A percentile compares a stretch with the other conserved stretches of the same genome.
Conservation (phyloP, 2,797 vertebrate species). For the Poecile montanus region DNA sequence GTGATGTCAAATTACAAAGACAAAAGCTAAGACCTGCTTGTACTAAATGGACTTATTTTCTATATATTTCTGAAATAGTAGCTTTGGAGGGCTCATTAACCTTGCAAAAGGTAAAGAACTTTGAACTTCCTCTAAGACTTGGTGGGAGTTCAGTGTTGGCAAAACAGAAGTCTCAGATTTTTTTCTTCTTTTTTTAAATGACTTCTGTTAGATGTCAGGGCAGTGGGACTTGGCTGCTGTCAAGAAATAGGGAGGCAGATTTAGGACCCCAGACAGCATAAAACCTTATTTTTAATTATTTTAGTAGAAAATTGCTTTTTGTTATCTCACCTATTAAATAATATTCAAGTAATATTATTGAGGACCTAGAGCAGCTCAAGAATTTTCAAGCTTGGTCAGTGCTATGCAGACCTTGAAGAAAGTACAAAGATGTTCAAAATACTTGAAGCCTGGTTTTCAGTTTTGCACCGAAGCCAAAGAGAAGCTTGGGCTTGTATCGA, state of each 20-base stretch:
- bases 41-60: background rate
- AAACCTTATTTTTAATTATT: background rate
- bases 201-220: background rate
- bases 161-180: background rate
- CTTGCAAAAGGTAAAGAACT: background rate
- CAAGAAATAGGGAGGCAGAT: background rate
- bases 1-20: background rate
- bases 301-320: background rate
- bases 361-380: background rate
- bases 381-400: background rate
- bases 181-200: background rate
- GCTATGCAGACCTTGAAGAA: background rate
- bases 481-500: background rate
- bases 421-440: background rate
- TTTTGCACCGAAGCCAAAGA: background rate
- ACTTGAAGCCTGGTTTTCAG: background rate
- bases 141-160: background rate
- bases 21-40: background rate
- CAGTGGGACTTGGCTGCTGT: background rate
- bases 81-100: background rate
- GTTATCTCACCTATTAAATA: background rate
- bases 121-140: background rate
- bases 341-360: background rate
- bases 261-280: background rate
- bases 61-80: background rate